Evolutionary conservation across 37 sponge, comb jelly and placozoan species (phyloP).

Genomic region (Mnemiopsis leidyi): DNA sequence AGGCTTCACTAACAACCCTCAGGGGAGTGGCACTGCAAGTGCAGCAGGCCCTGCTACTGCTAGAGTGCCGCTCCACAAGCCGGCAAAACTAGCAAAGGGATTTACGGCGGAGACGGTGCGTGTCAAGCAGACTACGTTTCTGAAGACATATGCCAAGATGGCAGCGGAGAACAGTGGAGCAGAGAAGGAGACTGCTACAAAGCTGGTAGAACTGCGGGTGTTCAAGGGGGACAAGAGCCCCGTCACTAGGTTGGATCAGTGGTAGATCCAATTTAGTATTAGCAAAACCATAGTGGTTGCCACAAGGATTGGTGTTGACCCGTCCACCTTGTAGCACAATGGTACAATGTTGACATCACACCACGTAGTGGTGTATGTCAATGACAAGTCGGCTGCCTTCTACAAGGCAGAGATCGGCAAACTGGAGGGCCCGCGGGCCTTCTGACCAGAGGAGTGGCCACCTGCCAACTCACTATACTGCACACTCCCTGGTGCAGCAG

Average conservation of each 20-base stretch:
- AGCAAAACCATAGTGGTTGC: neutral
- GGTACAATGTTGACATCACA: neutral
- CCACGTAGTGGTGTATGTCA: neutral
- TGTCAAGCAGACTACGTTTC: neutral
- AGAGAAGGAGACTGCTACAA: neutral
- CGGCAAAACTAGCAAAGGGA: neutral
- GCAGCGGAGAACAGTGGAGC: neutral
- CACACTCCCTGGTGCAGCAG: neutral
- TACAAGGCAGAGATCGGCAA: neutral
- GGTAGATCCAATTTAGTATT: neutral
- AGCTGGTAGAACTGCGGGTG: neutral
- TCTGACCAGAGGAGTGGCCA: neutral
- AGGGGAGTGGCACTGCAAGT: neutral
- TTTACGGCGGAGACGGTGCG: neutral
- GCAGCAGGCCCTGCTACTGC: too few relatives aligned
- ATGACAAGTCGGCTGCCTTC: neutral
- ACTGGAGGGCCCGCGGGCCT: neutral
- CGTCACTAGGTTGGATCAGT: neutral
- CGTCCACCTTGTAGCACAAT: neutral
- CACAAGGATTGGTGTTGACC: neutral
- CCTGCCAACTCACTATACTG: neutral
- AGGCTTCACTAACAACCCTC: neutral
- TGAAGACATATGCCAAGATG: neutral
- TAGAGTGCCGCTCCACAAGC: conserved; percentile 21
- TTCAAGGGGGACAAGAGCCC: neutral